phyloP scores from a whole-genome alignment of 35 echinoderm and acorn worm genomes.

The Holothuria glaberrima region DNA sequence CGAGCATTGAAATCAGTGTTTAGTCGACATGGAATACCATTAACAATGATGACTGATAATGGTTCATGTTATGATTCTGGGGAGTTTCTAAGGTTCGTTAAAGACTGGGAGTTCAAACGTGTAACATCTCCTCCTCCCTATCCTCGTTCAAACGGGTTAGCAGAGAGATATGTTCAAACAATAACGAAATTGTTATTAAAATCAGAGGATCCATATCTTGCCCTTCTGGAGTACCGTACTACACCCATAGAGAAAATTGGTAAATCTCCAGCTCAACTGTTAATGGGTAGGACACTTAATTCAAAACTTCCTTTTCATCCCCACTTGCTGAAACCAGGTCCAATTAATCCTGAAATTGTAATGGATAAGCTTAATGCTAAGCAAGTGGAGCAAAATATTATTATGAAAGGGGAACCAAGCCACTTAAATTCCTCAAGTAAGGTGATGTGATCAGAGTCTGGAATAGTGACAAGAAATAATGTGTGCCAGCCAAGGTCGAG shows the following conservation, averaged over 20 bases:
- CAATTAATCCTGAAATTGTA: neutral
- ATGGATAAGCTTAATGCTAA: neutral
- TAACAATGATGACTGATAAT: conserved; percentile 69
- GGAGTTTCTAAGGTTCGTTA: conserved; percentile 60
- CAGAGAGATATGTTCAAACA: conserved; percentile 63
- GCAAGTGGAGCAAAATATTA: conserved; percentile 39
- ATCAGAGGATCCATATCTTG: conserved; percentile 44
- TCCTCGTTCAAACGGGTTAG: conserved; percentile 66
- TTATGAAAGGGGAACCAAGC: conserved; percentile 29
- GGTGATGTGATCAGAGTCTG: neutral
- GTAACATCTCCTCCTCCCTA: conserved; percentile 49
- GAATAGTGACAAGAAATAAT: conserved; percentile 18
- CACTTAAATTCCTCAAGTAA: neutral
- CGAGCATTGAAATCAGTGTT: conserved; percentile 59
- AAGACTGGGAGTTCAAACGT: conserved; percentile 57
- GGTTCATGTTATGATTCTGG: conserved; percentile 72
- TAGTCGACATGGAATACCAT: conserved; percentile 61
- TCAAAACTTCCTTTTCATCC: conserved; percentile 38
- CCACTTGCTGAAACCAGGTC: neutral
- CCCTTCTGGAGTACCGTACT: conserved; percentile 36
- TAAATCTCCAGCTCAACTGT: conserved; percentile 38
- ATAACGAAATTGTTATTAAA: conserved; percentile 60
- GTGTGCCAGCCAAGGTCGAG: neutral
- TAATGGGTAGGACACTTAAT: conserved; percentile 29
- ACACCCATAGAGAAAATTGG: conserved; percentile 1